phyloP scores from a whole-genome alignment of 2,113 vertebrate genomes.

The Poeciliopsis prolifica region DNA sequence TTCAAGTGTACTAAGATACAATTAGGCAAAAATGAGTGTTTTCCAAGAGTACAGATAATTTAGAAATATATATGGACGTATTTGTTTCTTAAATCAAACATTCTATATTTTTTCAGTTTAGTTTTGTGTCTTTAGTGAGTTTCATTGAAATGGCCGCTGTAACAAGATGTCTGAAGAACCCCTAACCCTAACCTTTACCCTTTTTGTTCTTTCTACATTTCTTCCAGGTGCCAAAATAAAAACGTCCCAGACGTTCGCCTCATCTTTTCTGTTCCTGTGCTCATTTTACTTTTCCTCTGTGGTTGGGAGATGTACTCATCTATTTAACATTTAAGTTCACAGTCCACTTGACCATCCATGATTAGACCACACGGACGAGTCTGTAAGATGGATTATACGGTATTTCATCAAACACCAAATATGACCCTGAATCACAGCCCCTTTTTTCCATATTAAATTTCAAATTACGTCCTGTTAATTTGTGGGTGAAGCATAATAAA shows the following conservation, averaged over 20 bases:
- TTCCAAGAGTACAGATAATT: not conserved
- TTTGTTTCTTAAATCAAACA: not conserved
- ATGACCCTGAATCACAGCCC: slow-evolving; percentile 64
- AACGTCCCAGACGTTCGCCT: not conserved
- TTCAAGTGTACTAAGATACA: too few species aligned
- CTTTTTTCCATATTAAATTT: slow-evolving; percentile 65
- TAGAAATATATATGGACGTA: not conserved
- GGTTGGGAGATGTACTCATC: not conserved
- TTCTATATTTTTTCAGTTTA: not conserved
- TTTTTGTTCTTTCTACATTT: not conserved
- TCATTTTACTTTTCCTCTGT: not conserved
- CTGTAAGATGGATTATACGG: slow-evolving; percentile 61
- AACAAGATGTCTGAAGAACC: not conserved
- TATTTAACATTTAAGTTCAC: slow-evolving; percentile 3
- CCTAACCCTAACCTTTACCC: too few species aligned
- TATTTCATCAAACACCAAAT: slow-evolving; percentile 60
- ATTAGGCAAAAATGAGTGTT: too few species aligned
- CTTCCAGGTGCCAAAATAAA: slow-evolving; percentile 7
- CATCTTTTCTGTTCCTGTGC: not conserved
- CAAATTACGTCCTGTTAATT: slow-evolving; percentile 73
- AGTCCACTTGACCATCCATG: slow-evolving; percentile 44
- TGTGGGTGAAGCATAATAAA: slow-evolving; percentile 72
- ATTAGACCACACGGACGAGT: slow-evolving; percentile 50
- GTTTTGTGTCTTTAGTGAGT: not conserved
- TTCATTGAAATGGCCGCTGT: not conserved